Evolutionary conservation across 2,888 invertebrate species (phyloP).

Genomic region (Stenodera caucasica): DNA sequence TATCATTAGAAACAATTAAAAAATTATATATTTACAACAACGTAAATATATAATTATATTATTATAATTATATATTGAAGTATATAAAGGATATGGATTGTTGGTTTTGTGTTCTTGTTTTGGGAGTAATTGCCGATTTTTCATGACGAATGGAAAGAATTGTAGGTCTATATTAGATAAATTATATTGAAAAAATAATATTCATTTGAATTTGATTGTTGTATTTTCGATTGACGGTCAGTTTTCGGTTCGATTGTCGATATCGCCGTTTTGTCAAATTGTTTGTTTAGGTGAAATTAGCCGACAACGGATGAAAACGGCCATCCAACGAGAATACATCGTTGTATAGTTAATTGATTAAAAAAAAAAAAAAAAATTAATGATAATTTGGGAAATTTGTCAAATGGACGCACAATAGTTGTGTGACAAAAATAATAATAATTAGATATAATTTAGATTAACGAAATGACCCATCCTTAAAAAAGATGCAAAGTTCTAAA

Average conservation of each 20-base stretch:
- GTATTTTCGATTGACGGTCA: constrained; percentile 24
- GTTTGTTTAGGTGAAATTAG: constrained; percentile 13
- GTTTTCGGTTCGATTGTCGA: background rate
- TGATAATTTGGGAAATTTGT: constrained; percentile 12
- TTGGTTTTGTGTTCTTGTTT: background rate
- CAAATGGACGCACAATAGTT: constrained; percentile 9
- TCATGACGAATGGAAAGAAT: constrained; percentile 55
- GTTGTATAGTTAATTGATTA: constrained; percentile 12
- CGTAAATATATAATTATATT: constrained; percentile 1
- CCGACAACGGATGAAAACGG: constrained; percentile 7
- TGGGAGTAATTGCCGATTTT: constrained; percentile 40
- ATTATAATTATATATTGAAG: constrained; percentile 32
- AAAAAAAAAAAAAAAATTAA: background rate
- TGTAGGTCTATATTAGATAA: constrained; percentile 58
- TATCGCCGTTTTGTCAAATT: constrained; percentile 8
- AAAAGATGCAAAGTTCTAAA: constrained; percentile 37
- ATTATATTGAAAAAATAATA: constrained; percentile 43
- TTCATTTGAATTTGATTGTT: constrained; percentile 29
- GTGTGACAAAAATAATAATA: constrained; percentile 13
- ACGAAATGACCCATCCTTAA: constrained; percentile 25
- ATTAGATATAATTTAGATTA: constrained; percentile 6
- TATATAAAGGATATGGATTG: constrained; percentile 33
- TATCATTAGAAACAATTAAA: constrained; percentile 6
- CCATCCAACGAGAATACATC: constrained; percentile 6
- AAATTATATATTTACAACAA: constrained; percentile 4